Evolutionary conservation across 2,113 vertebrate genomes (phyloP).

Genomic region (Zosterops hypoxanthus): DNA sequence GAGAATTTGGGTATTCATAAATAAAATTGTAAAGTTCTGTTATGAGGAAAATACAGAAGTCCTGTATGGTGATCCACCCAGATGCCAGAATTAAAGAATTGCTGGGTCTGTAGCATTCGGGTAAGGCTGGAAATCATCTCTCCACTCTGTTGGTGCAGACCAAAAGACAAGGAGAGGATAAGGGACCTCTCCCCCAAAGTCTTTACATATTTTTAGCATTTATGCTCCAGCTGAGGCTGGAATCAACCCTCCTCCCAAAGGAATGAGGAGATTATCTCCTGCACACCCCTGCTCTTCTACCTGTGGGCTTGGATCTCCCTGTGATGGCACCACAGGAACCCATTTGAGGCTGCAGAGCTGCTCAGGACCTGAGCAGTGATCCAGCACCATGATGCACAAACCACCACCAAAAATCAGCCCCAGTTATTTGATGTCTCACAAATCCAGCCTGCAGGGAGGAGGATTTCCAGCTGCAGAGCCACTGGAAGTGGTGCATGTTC

Average conservation of each 20-base stretch:
- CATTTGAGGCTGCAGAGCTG: not conserved
- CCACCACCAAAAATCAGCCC: not conserved
- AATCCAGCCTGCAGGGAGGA: not conserved
- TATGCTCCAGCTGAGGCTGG: not conserved
- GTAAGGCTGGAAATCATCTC: not conserved
- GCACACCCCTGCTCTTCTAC: not conserved
- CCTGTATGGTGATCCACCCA: not conserved
- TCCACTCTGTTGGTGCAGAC: not conserved
- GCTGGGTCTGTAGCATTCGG: not conserved
- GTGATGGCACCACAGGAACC: not conserved
- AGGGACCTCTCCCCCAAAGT: not conserved
- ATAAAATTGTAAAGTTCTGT: not conserved
- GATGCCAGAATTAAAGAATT: not conserved
- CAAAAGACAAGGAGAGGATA: not conserved
- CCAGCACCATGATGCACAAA: not conserved
- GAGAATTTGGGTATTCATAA: not conserved
- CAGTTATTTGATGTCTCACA: not conserved
- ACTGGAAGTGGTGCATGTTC: fast-evolving
- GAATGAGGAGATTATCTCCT: not conserved
- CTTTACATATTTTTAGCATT: not conserved
- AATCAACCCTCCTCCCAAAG: not conserved
- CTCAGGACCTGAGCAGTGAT: not conserved
- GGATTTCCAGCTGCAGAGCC: not conserved
- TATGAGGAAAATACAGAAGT: not conserved
- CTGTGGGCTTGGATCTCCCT: not conserved